These are phyloP conservation scores for Rhagonycha lutea DNA, from an alignment of 2,888 invertebrate genomes.

Conservation along the genomic window DNA sequence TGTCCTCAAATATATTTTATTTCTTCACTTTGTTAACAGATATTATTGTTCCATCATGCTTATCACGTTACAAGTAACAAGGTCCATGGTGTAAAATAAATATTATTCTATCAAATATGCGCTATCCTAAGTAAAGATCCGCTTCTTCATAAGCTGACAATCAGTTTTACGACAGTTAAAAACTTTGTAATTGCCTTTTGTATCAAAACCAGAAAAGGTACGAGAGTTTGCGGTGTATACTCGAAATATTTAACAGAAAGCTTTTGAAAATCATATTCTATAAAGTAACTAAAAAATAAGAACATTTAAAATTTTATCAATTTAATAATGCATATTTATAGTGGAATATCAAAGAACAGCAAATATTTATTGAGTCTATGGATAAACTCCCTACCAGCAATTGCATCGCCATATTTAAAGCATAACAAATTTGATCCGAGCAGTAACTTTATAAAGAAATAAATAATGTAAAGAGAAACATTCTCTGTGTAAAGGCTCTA, in stretches of 20 bases:
- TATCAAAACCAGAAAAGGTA: not conserved
- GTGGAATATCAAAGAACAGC: not conserved
- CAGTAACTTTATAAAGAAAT: not conserved
- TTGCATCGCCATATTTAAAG: not conserved
- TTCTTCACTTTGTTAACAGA: not conserved
- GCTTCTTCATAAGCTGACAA: not conserved
- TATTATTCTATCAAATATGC: not conserved
- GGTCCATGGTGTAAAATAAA: not conserved
- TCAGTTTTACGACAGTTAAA: not conserved
- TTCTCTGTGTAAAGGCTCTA: not conserved
- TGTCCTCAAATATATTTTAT: not conserved
- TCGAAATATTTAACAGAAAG: not conserved
- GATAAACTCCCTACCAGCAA: not conserved
- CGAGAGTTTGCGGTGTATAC: no score
- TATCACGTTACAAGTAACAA: not conserved
- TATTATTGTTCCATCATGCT: not conserved
- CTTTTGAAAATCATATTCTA: not conserved
- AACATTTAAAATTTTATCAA: not conserved
- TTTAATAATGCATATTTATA: not conserved
- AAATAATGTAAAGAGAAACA: not conserved
- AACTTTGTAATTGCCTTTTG: not conserved
- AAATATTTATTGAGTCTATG: not conserved
- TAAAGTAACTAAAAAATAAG: not conserved
- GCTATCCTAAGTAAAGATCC: not conserved
- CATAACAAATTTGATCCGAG: not conserved